Conservation (phyloP, 2,888 invertebrate genomes). For the Drosophila borborema region DNA sequence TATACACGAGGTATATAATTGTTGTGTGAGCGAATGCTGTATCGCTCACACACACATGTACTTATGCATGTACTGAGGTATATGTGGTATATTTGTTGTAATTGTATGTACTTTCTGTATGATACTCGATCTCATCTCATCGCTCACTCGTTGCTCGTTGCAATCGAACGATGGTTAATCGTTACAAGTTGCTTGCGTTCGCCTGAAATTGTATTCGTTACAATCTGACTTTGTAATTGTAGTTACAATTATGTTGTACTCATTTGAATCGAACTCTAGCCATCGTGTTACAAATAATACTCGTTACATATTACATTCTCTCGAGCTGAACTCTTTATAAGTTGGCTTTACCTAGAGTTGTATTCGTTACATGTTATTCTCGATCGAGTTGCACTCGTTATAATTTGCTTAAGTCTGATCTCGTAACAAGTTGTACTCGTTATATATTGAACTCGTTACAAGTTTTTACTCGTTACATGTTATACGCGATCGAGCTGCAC, state of each 20-base stretch:
- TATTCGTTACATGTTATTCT: background rate
- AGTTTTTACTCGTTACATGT: background rate
- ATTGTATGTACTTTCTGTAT: constrained; percentile 79
- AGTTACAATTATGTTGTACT: too few species aligned
- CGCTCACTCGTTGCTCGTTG: constrained; percentile 10
- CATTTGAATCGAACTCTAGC: too few species aligned
- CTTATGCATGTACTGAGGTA: constrained; percentile 80
- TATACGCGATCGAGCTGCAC: background rate
- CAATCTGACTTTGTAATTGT: background rate
- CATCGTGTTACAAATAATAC: background rate
- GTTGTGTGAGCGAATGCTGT: constrained; percentile 16
- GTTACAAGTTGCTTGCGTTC: background rate
- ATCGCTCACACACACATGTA: constrained; percentile 55
- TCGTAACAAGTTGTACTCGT: background rate
- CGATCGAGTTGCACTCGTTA: background rate
- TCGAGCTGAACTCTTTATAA: background rate
- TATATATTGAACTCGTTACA: background rate
- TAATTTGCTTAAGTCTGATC: background rate
- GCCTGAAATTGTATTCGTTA: background rate
- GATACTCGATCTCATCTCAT: constrained; percentile 46
- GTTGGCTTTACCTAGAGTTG: background rate
- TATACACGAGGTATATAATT: constrained; percentile 76
- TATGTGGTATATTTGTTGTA: constrained; percentile 78
- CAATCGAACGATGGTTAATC: background rate
- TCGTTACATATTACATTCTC: background rate